Base-by-base conservation (phyloP, 1,140 invertebrate species). In the Elysia chlorotica region DNA sequence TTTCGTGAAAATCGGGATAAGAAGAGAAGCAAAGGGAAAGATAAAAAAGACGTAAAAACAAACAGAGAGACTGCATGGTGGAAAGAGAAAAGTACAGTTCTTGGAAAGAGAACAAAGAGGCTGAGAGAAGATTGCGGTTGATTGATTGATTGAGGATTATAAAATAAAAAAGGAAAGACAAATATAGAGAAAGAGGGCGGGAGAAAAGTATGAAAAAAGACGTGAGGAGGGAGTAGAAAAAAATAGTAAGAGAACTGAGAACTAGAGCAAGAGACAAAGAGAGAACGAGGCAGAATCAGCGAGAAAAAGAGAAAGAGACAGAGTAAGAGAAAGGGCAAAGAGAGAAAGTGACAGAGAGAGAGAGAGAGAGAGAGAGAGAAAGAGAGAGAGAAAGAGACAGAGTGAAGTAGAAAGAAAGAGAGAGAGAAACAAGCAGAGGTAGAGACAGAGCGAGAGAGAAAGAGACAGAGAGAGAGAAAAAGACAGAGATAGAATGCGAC, bases 381-480 rank as follows among this genome's bases (percentile, higher is more conserved):
- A 19, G 33, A 38, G 2, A 41, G 21, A 41, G 35, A 65, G 3
- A 38, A 37, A 65, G 36, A 65, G 10, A 65, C 35, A 65, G 31
- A 65, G 63, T 38, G n/a, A 10, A 3, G 4, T 36, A 65, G 3
- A 65, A 23, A 37, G 2, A 65, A 10, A 65, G 5, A 65, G 35
- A 38, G 2, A 65, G 35, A 65, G 5, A 65, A 37, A 36, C 14
- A 38, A 23, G 21, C 14, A 65, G 23, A 17, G 21, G 10, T 21
- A 63, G 31, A 63, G 25, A 28, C 5, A 28, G 61, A 63, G 25
- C 30, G 61, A 63, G 61, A 63, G 61, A 63, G 61, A 63, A 33
- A 63, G 61, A 31, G 31, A 31, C 14, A 63, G 31, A 33, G 31
- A 28, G 25, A 33, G 23, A 33, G 31, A 33, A 35, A 3, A 28